Percentiles rank a stretch among this genome's conserved stretches.
phyloP scores from a whole-genome alignment of 1,140 invertebrate species.

The Anastatus disparis region DNA sequence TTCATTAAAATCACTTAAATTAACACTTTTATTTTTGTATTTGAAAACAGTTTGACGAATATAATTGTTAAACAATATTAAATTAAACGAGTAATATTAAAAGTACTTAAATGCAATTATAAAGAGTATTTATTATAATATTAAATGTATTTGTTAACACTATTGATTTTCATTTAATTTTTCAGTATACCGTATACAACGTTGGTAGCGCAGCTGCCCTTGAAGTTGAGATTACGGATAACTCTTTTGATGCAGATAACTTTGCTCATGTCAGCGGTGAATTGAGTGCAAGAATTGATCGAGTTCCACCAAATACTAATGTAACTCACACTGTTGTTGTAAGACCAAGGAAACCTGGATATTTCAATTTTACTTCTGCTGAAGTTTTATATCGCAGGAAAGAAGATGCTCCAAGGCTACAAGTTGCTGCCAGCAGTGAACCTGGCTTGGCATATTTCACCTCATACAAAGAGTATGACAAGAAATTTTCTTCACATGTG shows the following conservation, averaged over 20 bases:
- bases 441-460: conserved; percentile 97
- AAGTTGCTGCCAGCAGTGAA: conserved; percentile 91
- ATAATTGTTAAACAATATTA: no score
- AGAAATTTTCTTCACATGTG: conserved; percentile 97
- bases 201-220: conserved; percentile 88
- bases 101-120: no score
- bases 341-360: conserved; percentile 88
- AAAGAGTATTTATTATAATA: no score
- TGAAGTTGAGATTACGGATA: conserved; percentile 88
- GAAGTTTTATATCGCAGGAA: conserved; percentile 88
- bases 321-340: conserved; percentile 94
- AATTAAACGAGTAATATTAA: no score
- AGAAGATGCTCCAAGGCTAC: conserved; percentile 80
- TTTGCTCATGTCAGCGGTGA: conserved; percentile 90
- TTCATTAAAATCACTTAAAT: no score
- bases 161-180: conserved; percentile 33
- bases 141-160: no score
- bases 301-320: conserved; percentile 92
- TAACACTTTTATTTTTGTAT: no score
- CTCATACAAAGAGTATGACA: conserved; percentile 94
- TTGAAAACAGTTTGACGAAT: no score
- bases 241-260: conserved; percentile 88
- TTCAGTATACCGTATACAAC: conserved; percentile 84
- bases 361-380: conserved; percentile 97
- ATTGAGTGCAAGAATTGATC: conserved; percentile 83